Base-by-base conservation (phyloP, 2,888 invertebrate genomes). In the Steromphala cineraria region DNA sequence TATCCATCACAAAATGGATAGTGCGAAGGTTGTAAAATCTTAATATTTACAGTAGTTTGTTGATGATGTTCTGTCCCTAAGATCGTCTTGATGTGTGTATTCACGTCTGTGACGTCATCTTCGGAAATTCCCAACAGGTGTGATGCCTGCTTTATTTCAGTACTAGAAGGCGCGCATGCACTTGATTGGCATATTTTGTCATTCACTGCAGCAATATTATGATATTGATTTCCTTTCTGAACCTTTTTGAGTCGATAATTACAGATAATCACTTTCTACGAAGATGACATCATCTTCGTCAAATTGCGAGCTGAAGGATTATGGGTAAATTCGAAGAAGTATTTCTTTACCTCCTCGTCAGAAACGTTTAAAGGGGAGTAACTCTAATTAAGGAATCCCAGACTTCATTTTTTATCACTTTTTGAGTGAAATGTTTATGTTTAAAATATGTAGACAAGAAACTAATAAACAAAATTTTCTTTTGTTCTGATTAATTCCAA, bases 1-100 rank as follows among this genome's bases (percentile, higher is more conserved):
- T 98, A 95, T 98, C 98, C 98, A 98, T 98, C 75, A 31, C 84
- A 80, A 56, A n/a, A 71, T 10, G 53, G 76, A 31, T 62, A 21
- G 75, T 67, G 19, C 24, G 67, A 77, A 46, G 71, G 53, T 55
- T 75, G 28, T 53, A 56, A 75, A 46, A 56, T 56, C 80, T 31
- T 62, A 75, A 36, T 40, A 46, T 56, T 21, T 67, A 67, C 67
- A 75, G 62, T 40, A 55, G 62, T 80, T 56, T 75, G 55, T 75
- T 75, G 74, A 74, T 31, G 67, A 75, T 75, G 62, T 75, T 80
- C 71, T 75, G 56, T 67, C 55, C 76, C 80, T 40, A 79, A 75
- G 76, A 78, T 80, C 80, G 80, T 67, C 79, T 83, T 79, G 79
- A 82, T 80, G 78, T 78, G 78, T 74, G 75, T 78, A 78, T 81